Conservation (phyloP, 2,888 invertebrate species). For the Drosophila neonasuta region DNA sequence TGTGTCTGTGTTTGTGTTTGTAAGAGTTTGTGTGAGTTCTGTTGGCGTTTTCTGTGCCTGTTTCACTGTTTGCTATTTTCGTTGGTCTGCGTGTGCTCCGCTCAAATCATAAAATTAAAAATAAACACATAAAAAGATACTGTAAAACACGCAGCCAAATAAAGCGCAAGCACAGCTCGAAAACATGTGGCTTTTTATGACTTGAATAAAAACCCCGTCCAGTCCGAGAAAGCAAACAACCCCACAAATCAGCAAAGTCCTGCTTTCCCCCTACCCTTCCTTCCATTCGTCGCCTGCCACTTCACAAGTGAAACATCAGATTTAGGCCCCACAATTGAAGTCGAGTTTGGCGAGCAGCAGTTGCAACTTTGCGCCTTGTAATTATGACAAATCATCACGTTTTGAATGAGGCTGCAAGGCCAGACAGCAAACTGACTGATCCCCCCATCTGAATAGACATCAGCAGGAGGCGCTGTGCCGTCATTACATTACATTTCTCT, state of each 20-base stretch:
- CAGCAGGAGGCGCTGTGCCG: not conserved
- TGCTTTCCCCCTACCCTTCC: not conserved
- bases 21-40: slow-evolving; percentile 18
- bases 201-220: slow-evolving; percentile 18
- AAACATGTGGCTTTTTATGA: slow-evolving; percentile 36
- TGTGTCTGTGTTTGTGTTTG: not conserved
- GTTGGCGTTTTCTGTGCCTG: slow-evolving; percentile 17
- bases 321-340: slow-evolving; percentile 18
- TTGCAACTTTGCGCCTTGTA: slow-evolving; percentile 43
- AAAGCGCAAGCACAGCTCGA: slow-evolving; percentile 32
- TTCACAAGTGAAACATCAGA: slow-evolving; percentile 18
- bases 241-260: not conserved
- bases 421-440: slow-evolving; percentile 38
- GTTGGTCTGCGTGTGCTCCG: slow-evolving; percentile 56
- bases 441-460: not conserved
- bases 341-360: slow-evolving; percentile 16
- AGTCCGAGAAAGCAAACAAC: slow-evolving; percentile 5
- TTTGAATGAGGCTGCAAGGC: slow-evolving; percentile 61
- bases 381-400: slow-evolving; percentile 74
- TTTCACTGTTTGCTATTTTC: slow-evolving; percentile 41
- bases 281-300: not conserved
- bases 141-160: slow-evolving; percentile 54
- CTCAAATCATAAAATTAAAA: slow-evolving; percentile 72
- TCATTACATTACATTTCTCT: slow-evolving; percentile 27
- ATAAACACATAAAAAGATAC: slow-evolving; percentile 70